A percentile compares a stretch with the other conserved stretches of the same genome.
Conservation (phyloP, 2,113 vertebrate genomes). For the Pygathrix nemaeus region DNA sequence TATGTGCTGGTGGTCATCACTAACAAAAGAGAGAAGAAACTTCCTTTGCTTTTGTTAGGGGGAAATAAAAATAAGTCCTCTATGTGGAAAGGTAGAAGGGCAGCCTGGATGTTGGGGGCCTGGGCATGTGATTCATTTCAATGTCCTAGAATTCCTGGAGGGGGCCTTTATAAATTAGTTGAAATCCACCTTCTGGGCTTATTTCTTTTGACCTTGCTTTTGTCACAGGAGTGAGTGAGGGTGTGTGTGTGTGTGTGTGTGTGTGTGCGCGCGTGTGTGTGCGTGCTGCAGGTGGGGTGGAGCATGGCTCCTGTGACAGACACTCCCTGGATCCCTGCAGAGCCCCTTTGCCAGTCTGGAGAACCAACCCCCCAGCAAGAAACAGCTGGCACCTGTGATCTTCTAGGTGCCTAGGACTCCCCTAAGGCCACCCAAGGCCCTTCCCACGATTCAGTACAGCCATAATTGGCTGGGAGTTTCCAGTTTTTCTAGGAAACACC, state of each 20-base stretch:
- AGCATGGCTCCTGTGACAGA: background rate
- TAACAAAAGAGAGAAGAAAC: background rate
- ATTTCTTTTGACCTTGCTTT: background rate
- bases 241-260: accelerated
- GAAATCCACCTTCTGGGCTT: background rate
- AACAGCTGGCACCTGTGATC: background rate
- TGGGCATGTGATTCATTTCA: background rate
- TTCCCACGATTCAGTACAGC: background rate
- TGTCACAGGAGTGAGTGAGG: background rate
- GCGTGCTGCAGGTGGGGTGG: background rate
- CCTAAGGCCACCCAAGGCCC: background rate
- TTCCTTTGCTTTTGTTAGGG: background rate
- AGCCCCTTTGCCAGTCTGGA: background rate
- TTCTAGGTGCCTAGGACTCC: background rate
- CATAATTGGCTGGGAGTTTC: background rate
- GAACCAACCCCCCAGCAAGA: background rate
- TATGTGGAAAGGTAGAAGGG: background rate
- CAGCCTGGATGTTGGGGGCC: no score
- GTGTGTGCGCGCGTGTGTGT: accelerated
- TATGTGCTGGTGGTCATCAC: background rate
- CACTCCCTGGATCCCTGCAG: background rate
- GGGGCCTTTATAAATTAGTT: background rate
- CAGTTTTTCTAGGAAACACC: background rate
- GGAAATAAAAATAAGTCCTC: background rate
- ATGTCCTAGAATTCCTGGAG: background rate